phyloP scores from a whole-genome alignment of 1,140 invertebrate species.

The Sinonovacula constricta region DNA sequence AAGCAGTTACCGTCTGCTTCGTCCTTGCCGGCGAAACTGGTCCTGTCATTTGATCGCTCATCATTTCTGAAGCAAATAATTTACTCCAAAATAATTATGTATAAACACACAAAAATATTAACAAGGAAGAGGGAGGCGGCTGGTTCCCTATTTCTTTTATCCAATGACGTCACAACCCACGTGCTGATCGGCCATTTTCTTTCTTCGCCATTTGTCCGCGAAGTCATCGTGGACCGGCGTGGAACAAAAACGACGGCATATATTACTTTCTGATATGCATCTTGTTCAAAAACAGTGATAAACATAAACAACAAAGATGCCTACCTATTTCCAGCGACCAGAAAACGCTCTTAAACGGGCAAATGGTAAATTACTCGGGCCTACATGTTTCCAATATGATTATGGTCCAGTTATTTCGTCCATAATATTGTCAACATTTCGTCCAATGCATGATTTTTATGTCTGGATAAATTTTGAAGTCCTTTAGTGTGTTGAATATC shows the following conservation, averaged over 20 bases:
- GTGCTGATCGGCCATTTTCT: constrained; percentile 52
- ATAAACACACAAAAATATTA: too few species aligned
- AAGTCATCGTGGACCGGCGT: constrained; percentile 23
- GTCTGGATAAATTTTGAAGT: too few species aligned
- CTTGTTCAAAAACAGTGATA: neutral
- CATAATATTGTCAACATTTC: too few species aligned
- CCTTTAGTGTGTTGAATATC: too few species aligned
- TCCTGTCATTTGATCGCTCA: too few species aligned
- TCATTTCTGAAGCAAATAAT: too few species aligned
- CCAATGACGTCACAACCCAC: constrained; percentile 60
- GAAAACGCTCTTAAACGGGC: constrained; percentile 98
- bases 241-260: neutral
- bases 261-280: neutral
- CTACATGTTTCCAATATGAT: too few species aligned
- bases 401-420: too few species aligned
- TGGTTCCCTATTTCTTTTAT: too few species aligned
- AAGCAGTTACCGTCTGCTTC: constrained; percentile 30
- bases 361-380: constrained; percentile 94
- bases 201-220: constrained; percentile 24
- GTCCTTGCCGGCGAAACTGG: constrained; percentile 30
- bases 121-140: too few species aligned
- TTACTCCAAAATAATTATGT: too few species aligned
- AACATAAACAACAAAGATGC: constrained; percentile 81
- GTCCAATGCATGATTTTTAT: too few species aligned
- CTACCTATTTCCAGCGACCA: constrained; percentile 95